Evolutionary conservation across 2,797 vertebrate species (phyloP).

Genomic region (Chanos chanos): DNA sequence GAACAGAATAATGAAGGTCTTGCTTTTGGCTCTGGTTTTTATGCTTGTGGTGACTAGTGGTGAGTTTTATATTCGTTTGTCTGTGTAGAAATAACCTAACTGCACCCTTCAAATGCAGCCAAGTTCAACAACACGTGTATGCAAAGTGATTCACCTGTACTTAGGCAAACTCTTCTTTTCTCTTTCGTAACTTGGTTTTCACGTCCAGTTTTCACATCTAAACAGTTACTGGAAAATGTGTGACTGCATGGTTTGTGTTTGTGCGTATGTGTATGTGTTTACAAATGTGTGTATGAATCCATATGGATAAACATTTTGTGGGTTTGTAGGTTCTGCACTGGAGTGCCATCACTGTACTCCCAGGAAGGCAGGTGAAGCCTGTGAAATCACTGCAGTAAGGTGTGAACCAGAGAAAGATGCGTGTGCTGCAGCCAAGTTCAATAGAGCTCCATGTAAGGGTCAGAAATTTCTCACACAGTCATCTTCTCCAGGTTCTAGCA

Average conservation of each 20-base stretch:
- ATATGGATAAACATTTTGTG: neutral
- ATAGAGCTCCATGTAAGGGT: conserved; percentile 59
- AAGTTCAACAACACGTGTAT: neutral
- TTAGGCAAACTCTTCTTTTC: neutral
- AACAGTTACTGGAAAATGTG: no score
- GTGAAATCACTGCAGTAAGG: conserved; percentile 46
- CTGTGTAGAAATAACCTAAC: neutral
- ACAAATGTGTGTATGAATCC: neutral
- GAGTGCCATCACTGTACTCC: conserved; percentile 62
- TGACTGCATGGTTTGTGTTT: no score
- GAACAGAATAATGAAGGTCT: conserved; percentile 31
- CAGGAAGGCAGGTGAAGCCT: conserved; percentile 47
- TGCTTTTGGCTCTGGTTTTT: conserved; percentile 25
- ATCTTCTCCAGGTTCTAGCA: no score
- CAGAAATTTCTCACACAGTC: neutral
- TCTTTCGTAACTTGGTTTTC: no score
- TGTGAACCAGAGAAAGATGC: conserved; percentile 57
- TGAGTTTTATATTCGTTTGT: conserved; percentile 14
- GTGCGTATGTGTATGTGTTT: no score
- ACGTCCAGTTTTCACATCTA: no score
- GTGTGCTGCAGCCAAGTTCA: conserved; percentile 59
- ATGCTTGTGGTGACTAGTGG: conserved; percentile 23
- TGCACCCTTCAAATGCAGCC: neutral
- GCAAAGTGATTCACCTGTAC: neutral
- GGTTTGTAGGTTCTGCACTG: conserved; percentile 59